Evolutionary conservation across 2,888 invertebrate genomes (phyloP).

Genomic region (Heliconius charithonia): DNA sequence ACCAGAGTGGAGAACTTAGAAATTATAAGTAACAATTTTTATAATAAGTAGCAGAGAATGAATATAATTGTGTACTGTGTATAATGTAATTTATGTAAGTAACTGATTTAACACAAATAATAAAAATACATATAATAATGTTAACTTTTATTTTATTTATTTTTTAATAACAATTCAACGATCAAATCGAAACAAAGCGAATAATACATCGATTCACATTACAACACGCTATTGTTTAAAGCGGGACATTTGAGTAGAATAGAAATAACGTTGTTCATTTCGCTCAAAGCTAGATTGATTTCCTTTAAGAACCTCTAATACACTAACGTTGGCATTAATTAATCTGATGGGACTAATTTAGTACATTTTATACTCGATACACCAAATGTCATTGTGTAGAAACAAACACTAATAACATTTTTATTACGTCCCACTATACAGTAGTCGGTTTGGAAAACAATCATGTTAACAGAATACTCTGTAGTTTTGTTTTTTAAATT

Average conservation of each 20-base stretch:
- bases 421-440: constrained; percentile 11
- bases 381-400: not conserved
- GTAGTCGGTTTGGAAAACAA: constrained; percentile 18
- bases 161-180: not conserved
- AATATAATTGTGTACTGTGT: not conserved
- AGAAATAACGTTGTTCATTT: constrained; percentile 33
- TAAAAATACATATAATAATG: not conserved
- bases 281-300: not conserved
- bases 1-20: no score
- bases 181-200: constrained; percentile 7
- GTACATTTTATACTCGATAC: not conserved
- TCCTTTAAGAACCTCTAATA: not conserved
- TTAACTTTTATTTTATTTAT: not conserved
- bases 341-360: not conserved
- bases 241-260: constrained; percentile 11
- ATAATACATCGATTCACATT: constrained; percentile 22
- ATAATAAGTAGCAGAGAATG: not conserved
- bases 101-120: not conserved
- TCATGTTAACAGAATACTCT: constrained; percentile 32
- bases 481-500: constrained; percentile 20
- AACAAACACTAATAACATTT: constrained; percentile 14
- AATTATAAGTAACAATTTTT: not conserved
- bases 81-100: constrained; percentile 3
- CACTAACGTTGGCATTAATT: not conserved
- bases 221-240: constrained; percentile 37